Percentiles rank a stretch among this genome's conserved stretches.
These are phyloP conservation scores for Diplolepis rosae DNA, from an alignment of 2,888 invertebrate species.

Conservation along the genomic window DNA sequence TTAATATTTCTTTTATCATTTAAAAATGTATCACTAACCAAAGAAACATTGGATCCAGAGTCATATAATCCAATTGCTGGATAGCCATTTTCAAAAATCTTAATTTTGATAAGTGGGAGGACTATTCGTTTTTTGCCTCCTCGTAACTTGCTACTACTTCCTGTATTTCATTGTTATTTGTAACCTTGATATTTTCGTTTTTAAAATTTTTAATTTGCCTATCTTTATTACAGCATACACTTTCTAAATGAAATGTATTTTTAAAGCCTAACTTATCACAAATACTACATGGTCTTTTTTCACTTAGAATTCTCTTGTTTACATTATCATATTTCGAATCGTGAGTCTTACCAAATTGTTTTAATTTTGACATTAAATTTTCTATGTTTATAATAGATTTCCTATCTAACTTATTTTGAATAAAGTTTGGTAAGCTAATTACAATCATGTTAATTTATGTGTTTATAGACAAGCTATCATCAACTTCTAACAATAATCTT, in stretches of 20 bases:
- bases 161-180: constrained; percentile 37
- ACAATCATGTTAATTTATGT: constrained; percentile 42
- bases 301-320: constrained; percentile 30
- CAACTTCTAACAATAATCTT: constrained; percentile 42
- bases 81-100: constrained; percentile 36
- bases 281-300: constrained; percentile 35
- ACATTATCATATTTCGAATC: constrained; percentile 32
- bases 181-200: constrained; percentile 37
- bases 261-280: constrained; percentile 41
- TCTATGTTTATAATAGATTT: constrained; percentile 38
- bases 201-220: constrained; percentile 32
- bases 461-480: constrained; percentile 37
- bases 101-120: constrained; percentile 44
- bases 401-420: constrained; percentile 37
- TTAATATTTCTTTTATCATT: constrained; percentile 32
- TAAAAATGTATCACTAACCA: constrained; percentile 34
- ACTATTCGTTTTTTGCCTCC: constrained; percentile 42
- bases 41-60: constrained; percentile 39
- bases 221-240: constrained; percentile 36
- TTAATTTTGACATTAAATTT: constrained; percentile 42
- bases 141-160: constrained; percentile 37
- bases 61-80: constrained; percentile 42
- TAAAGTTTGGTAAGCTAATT: constrained; percentile 41
- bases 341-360: constrained; percentile 33
- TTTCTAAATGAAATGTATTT: constrained; percentile 42